These are phyloP conservation scores for Eupithecia abbreviata DNA, from an alignment of 2,888 invertebrate genomes.

Conservation along the genomic window DNA sequence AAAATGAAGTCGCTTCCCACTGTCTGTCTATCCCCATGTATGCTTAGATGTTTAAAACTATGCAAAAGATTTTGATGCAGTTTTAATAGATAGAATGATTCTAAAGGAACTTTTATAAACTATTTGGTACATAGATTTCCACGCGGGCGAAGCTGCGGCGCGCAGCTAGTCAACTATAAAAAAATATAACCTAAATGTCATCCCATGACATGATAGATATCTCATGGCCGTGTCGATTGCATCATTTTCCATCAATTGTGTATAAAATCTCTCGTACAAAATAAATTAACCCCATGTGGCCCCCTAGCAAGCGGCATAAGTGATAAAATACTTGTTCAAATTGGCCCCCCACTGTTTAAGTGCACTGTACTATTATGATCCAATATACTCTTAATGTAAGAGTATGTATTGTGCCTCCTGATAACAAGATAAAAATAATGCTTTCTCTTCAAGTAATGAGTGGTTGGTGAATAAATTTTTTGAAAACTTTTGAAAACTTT, in stretches of 20 bases:
- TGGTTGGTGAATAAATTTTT: neutral
- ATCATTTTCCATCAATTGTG: neutral
- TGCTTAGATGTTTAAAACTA: too few species aligned
- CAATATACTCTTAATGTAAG: neutral
- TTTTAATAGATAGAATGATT: too few species aligned
- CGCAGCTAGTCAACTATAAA: too few species aligned
- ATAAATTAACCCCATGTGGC: slow-evolving; percentile 5
- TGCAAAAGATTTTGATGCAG: too few species aligned
- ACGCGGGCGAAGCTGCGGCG: too few species aligned
- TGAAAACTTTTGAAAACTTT: too few species aligned
- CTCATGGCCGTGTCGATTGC: neutral
- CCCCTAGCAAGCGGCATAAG: slow-evolving; percentile 22
- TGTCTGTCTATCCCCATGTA: too few species aligned
- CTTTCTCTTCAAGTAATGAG: neutral
- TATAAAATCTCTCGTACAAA: neutral
- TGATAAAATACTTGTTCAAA: slow-evolving; percentile 2
- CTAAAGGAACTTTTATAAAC: too few species aligned
- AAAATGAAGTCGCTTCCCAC: too few species aligned
- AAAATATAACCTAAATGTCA: neutral
- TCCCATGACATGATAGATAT: neutral
- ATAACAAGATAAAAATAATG: neutral
- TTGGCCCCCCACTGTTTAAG: slow-evolving; percentile 19
- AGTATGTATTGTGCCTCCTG: neutral
- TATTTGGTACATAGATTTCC: too few species aligned
- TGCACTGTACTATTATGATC: neutral